Evolutionary conservation across 1,140 invertebrate genomes (phyloP), one percentile per base, ranked within the genome.

Genomic region (Scaptomyza graminum): DNA sequence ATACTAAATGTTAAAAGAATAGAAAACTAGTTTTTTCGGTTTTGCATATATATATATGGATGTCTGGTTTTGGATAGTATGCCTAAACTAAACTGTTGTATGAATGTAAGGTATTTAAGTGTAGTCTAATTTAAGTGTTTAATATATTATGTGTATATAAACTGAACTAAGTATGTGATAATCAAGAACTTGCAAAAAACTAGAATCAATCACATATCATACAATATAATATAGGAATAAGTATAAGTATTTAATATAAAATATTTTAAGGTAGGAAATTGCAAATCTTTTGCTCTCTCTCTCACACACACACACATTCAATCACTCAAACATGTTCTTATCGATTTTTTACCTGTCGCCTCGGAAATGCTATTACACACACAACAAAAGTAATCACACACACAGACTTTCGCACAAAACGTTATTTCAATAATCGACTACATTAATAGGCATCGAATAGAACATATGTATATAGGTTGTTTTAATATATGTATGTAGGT

Each of bases 131-230:
- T n/a, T 50, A 1, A 11, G 44, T 61, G 56, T 61, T 12, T 72
- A 59, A 16, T 31, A 31, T 31, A 43, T 31, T 11, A 9, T 46
- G 39, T 44, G 18, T 57, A 39, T 51, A 43, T 67, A 60, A 54
- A 52, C 22, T 46, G 54, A 52, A 61, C 55, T 69, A 57, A 54
- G n/a, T 41, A 44, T 50, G 50, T 47, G 51, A 67, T 60, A 49
- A 57, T 71, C 59, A 68, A 57, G 63, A 87, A 64, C 56, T 85
- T 85, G 83, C 82, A 85, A 60, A 49, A 18, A 84, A 85, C 69
- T 43, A 79, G 47, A 87, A 51, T 78, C 67, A 64, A 69, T 67
- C 50, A 76, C 70, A 85, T 61, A 63, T 74, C 69, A 76, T 75
- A 85, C 83, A 82, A 47, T 69, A 74, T 62, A 25, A 15, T 52